These are phyloP conservation scores for Iselma pallidipennis DNA, from an alignment of 2,888 invertebrate genomes.

Conservation along the genomic window DNA sequence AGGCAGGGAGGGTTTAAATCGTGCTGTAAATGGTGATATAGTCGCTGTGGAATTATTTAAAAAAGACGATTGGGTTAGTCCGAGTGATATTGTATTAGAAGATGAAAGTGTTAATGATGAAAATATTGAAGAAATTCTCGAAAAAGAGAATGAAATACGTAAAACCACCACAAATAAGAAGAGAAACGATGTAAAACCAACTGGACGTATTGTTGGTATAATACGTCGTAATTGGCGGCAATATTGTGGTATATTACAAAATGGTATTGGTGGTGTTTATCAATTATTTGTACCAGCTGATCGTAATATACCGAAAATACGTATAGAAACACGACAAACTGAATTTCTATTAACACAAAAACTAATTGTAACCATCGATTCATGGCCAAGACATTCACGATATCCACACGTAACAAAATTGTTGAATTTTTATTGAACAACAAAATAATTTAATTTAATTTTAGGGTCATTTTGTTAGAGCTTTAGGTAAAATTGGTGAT, in stretches of 20 bases:
- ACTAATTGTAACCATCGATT: conserved; percentile 94
- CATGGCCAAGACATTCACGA: conserved; percentile 92
- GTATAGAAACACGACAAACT: conserved; percentile 94
- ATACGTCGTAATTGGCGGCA: conserved; percentile 96
- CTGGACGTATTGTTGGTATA: conserved; percentile 89
- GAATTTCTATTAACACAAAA: conserved; percentile 79
- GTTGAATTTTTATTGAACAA: neutral
- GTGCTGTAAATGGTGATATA: conserved; percentile 92
- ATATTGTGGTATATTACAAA: conserved; percentile 94
- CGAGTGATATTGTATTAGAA: conserved; percentile 82
- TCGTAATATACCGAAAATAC: conserved; percentile 88
- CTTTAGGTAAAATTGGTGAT: conserved; percentile 90
- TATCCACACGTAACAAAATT: conserved; percentile 74
- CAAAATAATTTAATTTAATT: conserved; percentile 15
- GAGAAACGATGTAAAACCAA: conserved; percentile 59
- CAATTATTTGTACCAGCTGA: conserved; percentile 96
- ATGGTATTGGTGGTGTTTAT: conserved; percentile 69
- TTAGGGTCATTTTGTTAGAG: conserved; percentile 91
- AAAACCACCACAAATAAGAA: conserved; percentile 34
- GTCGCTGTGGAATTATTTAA: conserved; percentile 91
- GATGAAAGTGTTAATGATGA: conserved; percentile 67
- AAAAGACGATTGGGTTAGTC: conserved; percentile 86
- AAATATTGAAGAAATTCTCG: conserved; percentile 70
- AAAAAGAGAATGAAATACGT: conserved; percentile 58
- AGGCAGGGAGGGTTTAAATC: conserved; percentile 84